Evolutionary conservation across 2,888 invertebrate genomes (phyloP).

Genomic region (Azorinus chamasolen): DNA sequence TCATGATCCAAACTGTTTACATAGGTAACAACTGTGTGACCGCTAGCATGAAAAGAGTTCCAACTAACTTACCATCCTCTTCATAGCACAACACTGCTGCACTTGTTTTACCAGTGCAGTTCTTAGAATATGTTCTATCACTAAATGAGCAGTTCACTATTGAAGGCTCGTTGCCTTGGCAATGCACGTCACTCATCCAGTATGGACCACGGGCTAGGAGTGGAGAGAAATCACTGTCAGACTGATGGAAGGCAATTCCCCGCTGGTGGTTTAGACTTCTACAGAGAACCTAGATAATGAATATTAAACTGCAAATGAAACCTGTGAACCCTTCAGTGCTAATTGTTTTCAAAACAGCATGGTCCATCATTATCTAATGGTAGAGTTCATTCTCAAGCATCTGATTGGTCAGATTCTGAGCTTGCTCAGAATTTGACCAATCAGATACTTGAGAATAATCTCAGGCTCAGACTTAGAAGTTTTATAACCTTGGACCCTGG

Average conservation of each 20-base stretch:
- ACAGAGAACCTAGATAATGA: conserved; percentile 71
- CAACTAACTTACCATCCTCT: conserved; percentile 66
- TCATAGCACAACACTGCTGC: conserved; percentile 79
- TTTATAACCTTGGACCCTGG: too few species aligned
- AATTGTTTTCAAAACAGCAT: too few species aligned
- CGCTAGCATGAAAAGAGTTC: too few species aligned
- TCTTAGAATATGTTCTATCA: conserved; percentile 67
- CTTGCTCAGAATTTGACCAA: too few species aligned
- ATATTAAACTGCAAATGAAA: neutral
- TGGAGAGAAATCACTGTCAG: conserved; percentile 65
- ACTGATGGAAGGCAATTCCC: conserved; percentile 76
- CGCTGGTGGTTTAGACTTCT: conserved; percentile 63
- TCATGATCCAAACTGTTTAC: too few species aligned
- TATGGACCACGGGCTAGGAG: conserved; percentile 70
- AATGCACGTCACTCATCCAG: conserved; percentile 75
- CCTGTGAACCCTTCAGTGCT: too few species aligned
- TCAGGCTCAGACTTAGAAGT: too few species aligned
- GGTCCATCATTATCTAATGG: too few species aligned
- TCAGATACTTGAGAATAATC: too few species aligned
- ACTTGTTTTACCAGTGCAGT: conserved; percentile 68
- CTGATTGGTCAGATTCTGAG: too few species aligned
- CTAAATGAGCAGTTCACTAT: conserved; percentile 71
- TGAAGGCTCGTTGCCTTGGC: conserved; percentile 72
- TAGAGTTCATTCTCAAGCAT: too few species aligned
- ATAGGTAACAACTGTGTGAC: too few species aligned